Base-by-base conservation (phyloP, 2,888 invertebrate species). In the Deilephila porcellus region DNA sequence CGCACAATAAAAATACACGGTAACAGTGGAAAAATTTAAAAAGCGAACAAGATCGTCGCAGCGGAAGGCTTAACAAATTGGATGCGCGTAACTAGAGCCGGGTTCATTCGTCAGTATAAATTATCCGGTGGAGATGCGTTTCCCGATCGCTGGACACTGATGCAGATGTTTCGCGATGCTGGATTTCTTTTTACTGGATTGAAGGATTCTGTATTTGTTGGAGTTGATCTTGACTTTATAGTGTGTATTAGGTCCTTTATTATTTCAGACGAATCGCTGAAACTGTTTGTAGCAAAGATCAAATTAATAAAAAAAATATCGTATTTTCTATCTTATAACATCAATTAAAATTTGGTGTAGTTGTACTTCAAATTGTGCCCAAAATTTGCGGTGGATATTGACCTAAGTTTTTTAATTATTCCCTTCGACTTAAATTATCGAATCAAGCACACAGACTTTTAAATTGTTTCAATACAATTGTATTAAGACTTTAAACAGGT, bases 41-140 rank as follows among this genome's bases (percentile, higher is more conserved):
- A 64, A 64, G 64, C 45, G 64, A 64, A 64, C 20, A 64, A 64
- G 64, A 45, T 45, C 64, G 20, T 64, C 64, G 37, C 60, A 29
- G 37, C 37, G 34, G 37, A 71, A 32, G 71, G 64, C 37, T 64
- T 64, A 64, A 64, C 64, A 64, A 64, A 64, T 70, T 72, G 72
- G 76, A 77, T 78, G 79, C 75, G 77, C 76, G 80, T 75, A 78
- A 79, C 75, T 73, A 71, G 80, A 82, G 73, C 67, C 76, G 75
- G 77, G 72, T 70, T 67, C 75, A 79, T 76, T 79, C 79, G 80
- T 81, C 78, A 76, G 75, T 62, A 53, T 64, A 76, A 73, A 74
- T 70, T 70, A 64, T 45, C 73, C 72, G 79, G 79, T 77, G 77
- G 78, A 78, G 78, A 80, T 81, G 81, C 80, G 80, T 80, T 76